Conservation (phyloP, 2,113 vertebrate species). For the Hiodon tergisus region DNA sequence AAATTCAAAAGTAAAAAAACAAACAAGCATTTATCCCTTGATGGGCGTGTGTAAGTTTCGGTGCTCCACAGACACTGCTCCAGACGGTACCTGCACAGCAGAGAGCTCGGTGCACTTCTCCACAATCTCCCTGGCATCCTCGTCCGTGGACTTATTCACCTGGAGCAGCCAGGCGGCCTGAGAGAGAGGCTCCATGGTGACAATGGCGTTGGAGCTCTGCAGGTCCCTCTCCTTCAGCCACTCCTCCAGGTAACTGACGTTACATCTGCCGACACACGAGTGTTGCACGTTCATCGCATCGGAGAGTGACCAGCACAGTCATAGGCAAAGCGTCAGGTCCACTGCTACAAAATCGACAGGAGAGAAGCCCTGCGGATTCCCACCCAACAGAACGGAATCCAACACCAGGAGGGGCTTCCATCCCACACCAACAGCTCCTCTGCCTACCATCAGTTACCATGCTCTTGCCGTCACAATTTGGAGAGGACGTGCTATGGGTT, state of each 20-base stretch:
- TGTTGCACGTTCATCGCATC: background rate
- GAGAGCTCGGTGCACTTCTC: conserved; percentile 79
- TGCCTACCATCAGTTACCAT: too few relatives aligned
- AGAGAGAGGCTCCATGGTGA: conserved; percentile 81
- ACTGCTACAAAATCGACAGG: too few relatives aligned
- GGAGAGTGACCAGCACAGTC: background rate
- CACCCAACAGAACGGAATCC: too few relatives aligned
- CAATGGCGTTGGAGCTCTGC: conserved; percentile 72
- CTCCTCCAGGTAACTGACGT: conserved; percentile 96
- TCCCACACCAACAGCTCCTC: too few relatives aligned
- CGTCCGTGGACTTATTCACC: conserved; percentile 90
- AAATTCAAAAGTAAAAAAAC: too few relatives aligned
- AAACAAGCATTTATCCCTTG: too few relatives aligned
- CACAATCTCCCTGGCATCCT: conserved; percentile 80
- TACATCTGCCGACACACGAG: conserved; percentile 67
- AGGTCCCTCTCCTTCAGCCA: conserved; percentile 93
- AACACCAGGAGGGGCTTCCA: too few relatives aligned
- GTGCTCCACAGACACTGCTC: background rate
- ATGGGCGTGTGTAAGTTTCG: too few relatives aligned
- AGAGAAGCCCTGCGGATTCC: too few relatives aligned
- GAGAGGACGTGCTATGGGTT: too few relatives aligned
- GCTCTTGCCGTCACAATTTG: too few relatives aligned
- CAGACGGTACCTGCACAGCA: conserved; percentile 74
- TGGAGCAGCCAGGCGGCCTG: conserved; percentile 94
- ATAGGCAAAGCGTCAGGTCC: too few relatives aligned